Evolutionary conservation across 1,140 invertebrate genomes (phyloP).

Genomic region (Heliconius himera): DNA sequence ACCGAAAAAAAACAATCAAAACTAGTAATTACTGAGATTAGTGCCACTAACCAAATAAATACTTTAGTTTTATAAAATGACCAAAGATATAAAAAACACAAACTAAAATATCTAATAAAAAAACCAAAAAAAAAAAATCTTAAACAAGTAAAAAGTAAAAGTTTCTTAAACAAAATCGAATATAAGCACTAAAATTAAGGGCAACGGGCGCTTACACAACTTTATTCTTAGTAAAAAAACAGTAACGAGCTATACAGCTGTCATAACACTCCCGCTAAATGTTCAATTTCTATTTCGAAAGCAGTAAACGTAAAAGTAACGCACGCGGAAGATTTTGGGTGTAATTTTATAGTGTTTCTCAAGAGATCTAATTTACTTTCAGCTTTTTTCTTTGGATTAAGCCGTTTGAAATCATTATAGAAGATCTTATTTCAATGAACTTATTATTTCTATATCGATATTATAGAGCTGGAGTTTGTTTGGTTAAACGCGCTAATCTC

Average conservation of each 20-base stretch:
- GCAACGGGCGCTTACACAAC: neutral
- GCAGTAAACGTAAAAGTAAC: conserved; percentile 28
- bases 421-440: too few species aligned
- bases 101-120: neutral
- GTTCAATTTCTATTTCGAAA: conserved; percentile 44
- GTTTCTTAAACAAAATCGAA: neutral
- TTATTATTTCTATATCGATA: too few species aligned
- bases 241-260: conserved; percentile 48
- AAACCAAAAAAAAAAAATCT: neutral
- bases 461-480: too few species aligned
- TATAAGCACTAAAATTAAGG: neutral
- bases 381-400: conserved; percentile 19
- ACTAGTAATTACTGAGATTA: too few species aligned
- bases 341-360: conserved; percentile 6
- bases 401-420: neutral
- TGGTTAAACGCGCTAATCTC: too few species aligned
- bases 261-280: conserved; percentile 44
- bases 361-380: neutral
- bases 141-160: too few species aligned
- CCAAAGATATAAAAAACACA: too few species aligned
- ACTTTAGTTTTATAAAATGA: too few species aligned
- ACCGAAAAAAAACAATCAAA: too few species aligned
- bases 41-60: too few species aligned
- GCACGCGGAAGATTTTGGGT: conserved; percentile 14
- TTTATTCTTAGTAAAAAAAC: conserved; percentile 29